Percentiles rank a stretch among this genome's conserved stretches.
phyloP scores from a whole-genome alignment of 2,888 invertebrate genomes.

The Ecdyonurus torrentis region DNA sequence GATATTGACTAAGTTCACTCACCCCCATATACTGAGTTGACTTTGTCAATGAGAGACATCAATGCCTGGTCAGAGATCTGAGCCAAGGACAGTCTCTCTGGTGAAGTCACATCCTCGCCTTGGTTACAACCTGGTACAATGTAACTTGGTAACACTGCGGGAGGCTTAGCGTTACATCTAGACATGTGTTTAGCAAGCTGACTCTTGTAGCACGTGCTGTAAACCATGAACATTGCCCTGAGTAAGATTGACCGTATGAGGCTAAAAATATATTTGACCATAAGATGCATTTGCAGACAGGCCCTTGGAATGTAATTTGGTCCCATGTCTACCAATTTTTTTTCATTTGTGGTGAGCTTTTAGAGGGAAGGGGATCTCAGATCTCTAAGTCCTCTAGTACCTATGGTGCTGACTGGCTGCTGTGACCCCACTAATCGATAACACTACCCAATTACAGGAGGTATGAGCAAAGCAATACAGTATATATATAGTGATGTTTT shows the following conservation, averaged over 20 bases:
- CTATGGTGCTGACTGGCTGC: too few species aligned
- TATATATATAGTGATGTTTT: too few species aligned
- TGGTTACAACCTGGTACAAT: conserved; percentile 34
- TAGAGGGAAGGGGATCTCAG: background rate
- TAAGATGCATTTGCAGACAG: conserved; percentile 45
- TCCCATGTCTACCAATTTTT: conserved; percentile 11
- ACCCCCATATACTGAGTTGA: conserved; percentile 30
- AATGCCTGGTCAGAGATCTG: conserved; percentile 24
- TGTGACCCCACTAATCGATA: too few species aligned
- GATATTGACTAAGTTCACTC: conserved; percentile 16
- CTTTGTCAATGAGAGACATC: conserved; percentile 25
- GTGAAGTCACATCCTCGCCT: conserved; percentile 19
- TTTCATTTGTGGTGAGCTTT: too few species aligned
- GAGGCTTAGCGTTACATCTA: conserved; percentile 12
- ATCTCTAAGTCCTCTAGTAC: background rate
- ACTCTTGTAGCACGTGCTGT: background rate
- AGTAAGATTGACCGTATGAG: too few species aligned
- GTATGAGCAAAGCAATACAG: too few species aligned
- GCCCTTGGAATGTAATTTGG: conserved; percentile 37
- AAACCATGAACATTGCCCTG: too few species aligned
- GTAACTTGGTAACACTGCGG: conserved; percentile 32
- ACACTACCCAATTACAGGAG: too few species aligned
- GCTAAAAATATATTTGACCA: conserved; percentile 20
- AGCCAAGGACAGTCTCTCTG: conserved; percentile 21
- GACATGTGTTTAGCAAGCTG: background rate